Percentiles rank a stretch among this genome's conserved stretches.
These are phyloP conservation scores for Magallana ariakensis DNA, from an alignment of 1,140 invertebrate genomes.

Conservation along the genomic window DNA sequence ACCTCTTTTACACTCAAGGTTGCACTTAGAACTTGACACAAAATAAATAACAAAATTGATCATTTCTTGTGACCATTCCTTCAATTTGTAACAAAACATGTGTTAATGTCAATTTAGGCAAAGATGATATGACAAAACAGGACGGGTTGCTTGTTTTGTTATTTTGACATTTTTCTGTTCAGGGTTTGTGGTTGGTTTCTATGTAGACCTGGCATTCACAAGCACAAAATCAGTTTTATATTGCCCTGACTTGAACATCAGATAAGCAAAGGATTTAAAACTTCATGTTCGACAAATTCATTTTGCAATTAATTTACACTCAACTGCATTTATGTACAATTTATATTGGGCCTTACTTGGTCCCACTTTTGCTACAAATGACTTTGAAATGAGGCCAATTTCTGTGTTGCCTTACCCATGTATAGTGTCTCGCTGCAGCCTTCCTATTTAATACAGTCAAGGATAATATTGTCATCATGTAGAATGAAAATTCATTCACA, in stretches of 20 bases:
- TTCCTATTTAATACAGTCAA: slow-evolving; percentile 22
- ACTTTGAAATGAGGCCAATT: slow-evolving; percentile 2
- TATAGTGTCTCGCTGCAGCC: neutral
- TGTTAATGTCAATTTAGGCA: slow-evolving; percentile 1
- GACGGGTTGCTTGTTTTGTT: slow-evolving; percentile 19
- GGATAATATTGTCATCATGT: neutral
- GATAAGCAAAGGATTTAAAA: slow-evolving; percentile 37
- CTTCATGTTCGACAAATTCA: slow-evolving; percentile 24
- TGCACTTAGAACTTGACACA: neutral
- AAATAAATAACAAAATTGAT: neutral
- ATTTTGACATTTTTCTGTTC: slow-evolving; percentile 30
- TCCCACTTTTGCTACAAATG: slow-evolving; percentile 25
- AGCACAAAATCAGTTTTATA: slow-evolving; percentile 37
- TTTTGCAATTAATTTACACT: slow-evolving; percentile 37
- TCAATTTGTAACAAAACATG: neutral
- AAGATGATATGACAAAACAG: slow-evolving; percentile 16
- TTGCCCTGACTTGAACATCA: slow-evolving; percentile 26
- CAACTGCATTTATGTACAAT: slow-evolving; percentile 35
- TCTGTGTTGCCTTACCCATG: neutral
- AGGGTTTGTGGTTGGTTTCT: slow-evolving; percentile 1
- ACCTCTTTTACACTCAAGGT: neutral
- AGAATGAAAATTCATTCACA: slow-evolving; percentile 20
- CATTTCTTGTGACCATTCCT: slow-evolving; percentile 28
- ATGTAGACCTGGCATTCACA: slow-evolving; percentile 32
- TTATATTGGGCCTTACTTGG: slow-evolving; percentile 33